Conservation (phyloP, 1,140 invertebrate genomes). For the Bombus ignitus region DNA sequence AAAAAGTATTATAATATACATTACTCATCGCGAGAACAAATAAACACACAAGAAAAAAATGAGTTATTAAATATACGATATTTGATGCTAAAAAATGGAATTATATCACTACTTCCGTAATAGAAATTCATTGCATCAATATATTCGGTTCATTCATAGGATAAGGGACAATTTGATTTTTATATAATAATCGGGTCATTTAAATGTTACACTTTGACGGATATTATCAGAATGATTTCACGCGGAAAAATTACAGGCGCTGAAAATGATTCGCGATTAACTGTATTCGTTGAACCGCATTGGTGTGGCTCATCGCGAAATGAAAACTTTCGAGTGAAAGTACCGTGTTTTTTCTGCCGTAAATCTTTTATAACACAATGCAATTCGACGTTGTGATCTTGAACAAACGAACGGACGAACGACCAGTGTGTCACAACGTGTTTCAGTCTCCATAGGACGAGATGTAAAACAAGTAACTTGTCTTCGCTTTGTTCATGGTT, state of each 20-base stretch:
- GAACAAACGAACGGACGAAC: background rate
- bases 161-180: background rate
- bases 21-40: background rate
- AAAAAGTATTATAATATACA: too few relatives aligned
- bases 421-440: background rate
- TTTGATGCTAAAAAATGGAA: background rate
- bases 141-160: background rate
- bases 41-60: background rate
- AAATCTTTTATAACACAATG: conserved; percentile 9
- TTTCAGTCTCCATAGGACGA: conserved; percentile 4
- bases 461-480: conserved; percentile 48
- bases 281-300: conserved; percentile 9
- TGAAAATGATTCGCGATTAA: conserved; percentile 34
- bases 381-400: conserved; percentile 14
- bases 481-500: conserved; percentile 35
- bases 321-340: conserved; percentile 55
- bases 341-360: background rate
- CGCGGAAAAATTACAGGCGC: conserved; percentile 4
- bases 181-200: too few relatives aligned
- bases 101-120: background rate
- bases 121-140: background rate
- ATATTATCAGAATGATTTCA: background rate
- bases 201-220: background rate
- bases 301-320: background rate
- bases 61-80: too few relatives aligned